A percentile compares a stretch with the other conserved stretches of the same genome.
phyloP scores from a whole-genome alignment of 2,113 vertebrate species.

The Rhagologus leucostigma region DNA sequence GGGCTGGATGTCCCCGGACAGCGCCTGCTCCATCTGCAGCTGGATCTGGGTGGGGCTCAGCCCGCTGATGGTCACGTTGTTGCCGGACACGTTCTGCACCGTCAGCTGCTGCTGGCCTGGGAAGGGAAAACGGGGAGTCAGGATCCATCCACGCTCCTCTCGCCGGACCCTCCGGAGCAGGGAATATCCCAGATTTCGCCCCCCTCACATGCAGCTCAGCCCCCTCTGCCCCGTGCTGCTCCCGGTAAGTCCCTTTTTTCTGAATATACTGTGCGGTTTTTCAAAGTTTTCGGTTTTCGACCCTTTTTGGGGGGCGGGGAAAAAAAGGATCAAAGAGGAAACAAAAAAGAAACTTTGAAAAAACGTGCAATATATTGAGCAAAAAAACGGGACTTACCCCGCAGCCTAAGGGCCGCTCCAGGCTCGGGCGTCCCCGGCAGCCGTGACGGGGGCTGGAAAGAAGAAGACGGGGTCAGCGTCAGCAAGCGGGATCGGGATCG shows the following conservation, averaged over 20 bases:
- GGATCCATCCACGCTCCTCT: not conserved
- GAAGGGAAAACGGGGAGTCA: not conserved
- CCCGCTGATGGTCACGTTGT: constrained; percentile 86
- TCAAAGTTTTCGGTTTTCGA: constrained; percentile 49
- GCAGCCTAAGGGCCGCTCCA: constrained; percentile 23
- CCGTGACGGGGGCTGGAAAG: constrained; percentile 28
- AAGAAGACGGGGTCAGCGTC: constrained; percentile 20
- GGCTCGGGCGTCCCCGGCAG: constrained; percentile 6
- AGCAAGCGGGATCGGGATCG: not conserved
- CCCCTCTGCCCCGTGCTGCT: not conserved
- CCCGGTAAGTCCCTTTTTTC: constrained; percentile 54
- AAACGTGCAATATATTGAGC: constrained; percentile 69
- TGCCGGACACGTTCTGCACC: constrained; percentile 88
- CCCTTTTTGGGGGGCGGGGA: not conserved
- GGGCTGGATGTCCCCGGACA: constrained; percentile 85
- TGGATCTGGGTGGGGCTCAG: constrained; percentile 82
- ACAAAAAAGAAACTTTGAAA: constrained; percentile 68
- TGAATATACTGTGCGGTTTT: constrained; percentile 69
- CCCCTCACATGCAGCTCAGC: not conserved
- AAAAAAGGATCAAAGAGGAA: not conserved
- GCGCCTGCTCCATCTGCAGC: constrained; percentile 90
- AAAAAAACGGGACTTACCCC: constrained; percentile 60
- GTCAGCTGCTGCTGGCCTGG: constrained; percentile 95
- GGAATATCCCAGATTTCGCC: not conserved
- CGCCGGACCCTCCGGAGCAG: fast-evolving